Evolutionary conservation across 2,113 vertebrate genomes (phyloP).

Genomic region (Cariama cristata): DNA sequence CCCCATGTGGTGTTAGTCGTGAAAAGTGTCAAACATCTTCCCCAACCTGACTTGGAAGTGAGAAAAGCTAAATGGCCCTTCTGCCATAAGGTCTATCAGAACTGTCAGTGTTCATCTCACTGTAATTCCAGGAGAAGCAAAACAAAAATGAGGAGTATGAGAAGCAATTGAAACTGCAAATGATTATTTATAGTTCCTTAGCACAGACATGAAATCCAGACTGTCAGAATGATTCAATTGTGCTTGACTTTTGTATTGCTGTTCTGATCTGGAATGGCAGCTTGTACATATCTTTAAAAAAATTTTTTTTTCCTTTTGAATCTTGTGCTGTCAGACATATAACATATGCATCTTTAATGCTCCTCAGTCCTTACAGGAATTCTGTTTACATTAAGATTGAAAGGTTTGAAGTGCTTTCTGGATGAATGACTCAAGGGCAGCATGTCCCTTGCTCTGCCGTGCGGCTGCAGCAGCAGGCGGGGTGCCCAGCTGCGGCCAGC

Average conservation of each 20-base stretch:
- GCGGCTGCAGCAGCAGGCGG: not conserved
- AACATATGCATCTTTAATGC: not conserved
- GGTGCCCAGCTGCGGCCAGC: fast-evolving
- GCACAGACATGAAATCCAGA: not conserved
- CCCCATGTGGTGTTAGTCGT: not conserved
- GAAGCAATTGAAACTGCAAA: not conserved
- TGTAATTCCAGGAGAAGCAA: not conserved
- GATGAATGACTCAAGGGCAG: not conserved
- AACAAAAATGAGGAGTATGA: not conserved
- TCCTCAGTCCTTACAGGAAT: not conserved
- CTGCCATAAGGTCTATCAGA: not conserved
- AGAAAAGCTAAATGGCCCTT: not conserved
- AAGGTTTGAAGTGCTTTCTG: not conserved
- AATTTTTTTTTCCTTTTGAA: not conserved
- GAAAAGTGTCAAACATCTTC: not conserved
- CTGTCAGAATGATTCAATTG: not conserved
- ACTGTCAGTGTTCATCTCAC: not conserved
- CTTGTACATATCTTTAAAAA: not conserved
- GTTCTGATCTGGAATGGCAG: not conserved
- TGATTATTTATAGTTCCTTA: not conserved
- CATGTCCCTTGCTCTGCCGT: fast-evolving
- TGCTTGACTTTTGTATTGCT: not conserved
- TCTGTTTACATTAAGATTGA: not conserved
- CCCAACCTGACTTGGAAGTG: not conserved
- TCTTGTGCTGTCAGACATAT: not conserved